Base-by-base conservation (phyloP, 2,113 vertebrate species). In the Balaenoptera acutorostrata region DNA sequence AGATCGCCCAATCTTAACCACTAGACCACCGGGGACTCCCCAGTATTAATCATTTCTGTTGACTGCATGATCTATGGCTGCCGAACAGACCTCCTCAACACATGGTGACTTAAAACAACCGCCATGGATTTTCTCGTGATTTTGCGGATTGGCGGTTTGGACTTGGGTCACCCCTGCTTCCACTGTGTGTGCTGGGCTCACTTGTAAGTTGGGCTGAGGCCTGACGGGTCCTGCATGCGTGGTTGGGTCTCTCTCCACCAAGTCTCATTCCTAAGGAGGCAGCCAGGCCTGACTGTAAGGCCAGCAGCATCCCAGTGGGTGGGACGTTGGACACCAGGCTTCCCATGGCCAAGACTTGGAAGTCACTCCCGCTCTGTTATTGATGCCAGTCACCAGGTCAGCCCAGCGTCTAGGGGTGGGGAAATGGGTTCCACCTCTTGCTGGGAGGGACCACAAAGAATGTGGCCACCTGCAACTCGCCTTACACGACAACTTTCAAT, bases 121-220 rank as follows among this genome's bases (percentile, higher is more conserved):
- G 1, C 12, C 2, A 0, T 9, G 9, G 20, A 18, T 8, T 33
- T 33, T 49, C 44, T 57, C 17, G 5, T 6, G 57, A 6, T 23
- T 25, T 17, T 41, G 25, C 4, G 5, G 23, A 29, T 36, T 13
- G 15, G 46, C 4, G 0, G 6, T 57, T 31, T 6, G n/a, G n/a
- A 41, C 41, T 6, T 1, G 20, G 27, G 44, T 49, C 61, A 59
- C 21, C 15, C 33, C 5, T 14, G 29, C 15, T 41, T 33, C 21
- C 0, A 20, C 11, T 27, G 5, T 4, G 52, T 63, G 7, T 11
- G 0, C 5, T 4, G 57, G 57, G 69, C 27, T 77, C 49, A 2
- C 36, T 0, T 23, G 4, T 6, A 31, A 23, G 10, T 20, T 17
- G 3, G 4, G 23, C 75, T 33, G 14, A 59, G 69, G n/a, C 33